These are phyloP conservation scores for Sinonovacula constricta DNA, from an alignment of 1,140 invertebrate species.

Conservation along the genomic window DNA sequence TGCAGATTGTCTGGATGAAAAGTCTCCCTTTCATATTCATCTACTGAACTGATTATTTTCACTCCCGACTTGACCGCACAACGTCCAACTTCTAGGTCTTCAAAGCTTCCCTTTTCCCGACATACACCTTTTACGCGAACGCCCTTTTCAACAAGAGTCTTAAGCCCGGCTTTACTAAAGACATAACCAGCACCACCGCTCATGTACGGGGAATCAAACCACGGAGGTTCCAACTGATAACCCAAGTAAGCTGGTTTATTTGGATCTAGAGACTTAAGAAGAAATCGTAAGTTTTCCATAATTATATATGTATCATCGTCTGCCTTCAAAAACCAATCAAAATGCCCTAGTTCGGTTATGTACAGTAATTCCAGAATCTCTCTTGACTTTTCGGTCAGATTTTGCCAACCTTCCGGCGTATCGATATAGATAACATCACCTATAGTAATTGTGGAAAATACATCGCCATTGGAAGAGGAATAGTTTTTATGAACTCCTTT, in stretches of 20 bases:
- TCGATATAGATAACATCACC: conserved; percentile 40
- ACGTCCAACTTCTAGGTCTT: conserved; percentile 96
- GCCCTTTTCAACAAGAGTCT: conserved; percentile 38
- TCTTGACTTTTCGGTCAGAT: conserved; percentile 45
- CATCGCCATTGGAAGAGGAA: conserved; percentile 16
- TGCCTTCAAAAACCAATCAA: conserved; percentile 69
- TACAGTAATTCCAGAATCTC: conserved; percentile 47
- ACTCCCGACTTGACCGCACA: conserved; percentile 88
- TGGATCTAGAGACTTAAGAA: conserved; percentile 82
- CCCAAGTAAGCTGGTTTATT: conserved; percentile 56
- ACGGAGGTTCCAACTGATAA: conserved; percentile 42
- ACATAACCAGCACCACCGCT: conserved; percentile 52
- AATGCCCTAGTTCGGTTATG: conserved; percentile 52
- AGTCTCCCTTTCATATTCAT: conserved; percentile 88
- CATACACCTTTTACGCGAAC: conserved; percentile 57
- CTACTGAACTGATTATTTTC: conserved; percentile 90
- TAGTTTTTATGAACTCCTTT: conserved; percentile 21
- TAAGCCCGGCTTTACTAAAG: conserved; percentile 43
- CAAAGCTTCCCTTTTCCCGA: conserved; percentile 85
- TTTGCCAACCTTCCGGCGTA: conserved; percentile 47
- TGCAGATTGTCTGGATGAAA: conserved; percentile 83
- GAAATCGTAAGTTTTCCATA: conserved; percentile 93
- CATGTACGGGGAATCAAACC: conserved; percentile 47
- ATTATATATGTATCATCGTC: conserved; percentile 86
- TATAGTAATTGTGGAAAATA: conserved; percentile 33